These are phyloP conservation scores for Tenodera sinensis DNA, from an alignment of 2,888 invertebrate genomes.

Conservation along the genomic window DNA sequence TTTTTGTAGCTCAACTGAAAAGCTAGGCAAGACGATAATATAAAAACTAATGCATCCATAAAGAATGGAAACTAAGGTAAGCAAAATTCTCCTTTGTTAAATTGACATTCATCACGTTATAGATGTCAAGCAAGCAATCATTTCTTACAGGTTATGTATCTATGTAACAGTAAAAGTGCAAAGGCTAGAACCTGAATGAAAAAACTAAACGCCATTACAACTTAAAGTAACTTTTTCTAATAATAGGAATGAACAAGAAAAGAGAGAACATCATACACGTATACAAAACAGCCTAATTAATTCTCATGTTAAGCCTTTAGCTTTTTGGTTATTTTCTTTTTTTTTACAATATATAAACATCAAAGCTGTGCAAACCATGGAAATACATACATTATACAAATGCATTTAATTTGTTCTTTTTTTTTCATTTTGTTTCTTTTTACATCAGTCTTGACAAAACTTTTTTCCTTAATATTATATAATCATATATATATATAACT, in stretches of 20 bases:
- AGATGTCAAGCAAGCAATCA: slow-evolving; percentile 5
- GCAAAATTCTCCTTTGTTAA: not conserved
- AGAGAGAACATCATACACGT: slow-evolving; percentile 23
- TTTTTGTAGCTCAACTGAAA: too few relatives aligned
- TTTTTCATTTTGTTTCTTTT: slow-evolving; percentile 33
- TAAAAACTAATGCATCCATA: not conserved
- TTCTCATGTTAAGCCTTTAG: slow-evolving; percentile 21
- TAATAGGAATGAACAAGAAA: slow-evolving; percentile 26
- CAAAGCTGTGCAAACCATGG: slow-evolving; percentile 28
- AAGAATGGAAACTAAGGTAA: not conserved
- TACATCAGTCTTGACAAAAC: slow-evolving; percentile 36
- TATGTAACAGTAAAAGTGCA: not conserved
- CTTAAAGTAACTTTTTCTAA: slow-evolving; percentile 9
- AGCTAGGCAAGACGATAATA: not conserved
- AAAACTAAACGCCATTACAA: slow-evolving; percentile 11
- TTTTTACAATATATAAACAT: slow-evolving; percentile 30
- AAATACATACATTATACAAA: slow-evolving; percentile 32
- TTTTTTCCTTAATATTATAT: slow-evolving; percentile 20
- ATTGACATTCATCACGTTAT: not conserved
- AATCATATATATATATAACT: slow-evolving; percentile 2
- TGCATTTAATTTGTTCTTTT: slow-evolving; percentile 27
- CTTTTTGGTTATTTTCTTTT: not conserved
- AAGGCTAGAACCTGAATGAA: not conserved
- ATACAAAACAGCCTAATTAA: slow-evolving; percentile 28
- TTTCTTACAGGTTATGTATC: slow-evolving; percentile 13